A percentile compares a stretch with the other conserved stretches of the same genome.
phyloP scores from a whole-genome alignment of 2,888 invertebrate genomes.

The Nebria brevicollis region DNA sequence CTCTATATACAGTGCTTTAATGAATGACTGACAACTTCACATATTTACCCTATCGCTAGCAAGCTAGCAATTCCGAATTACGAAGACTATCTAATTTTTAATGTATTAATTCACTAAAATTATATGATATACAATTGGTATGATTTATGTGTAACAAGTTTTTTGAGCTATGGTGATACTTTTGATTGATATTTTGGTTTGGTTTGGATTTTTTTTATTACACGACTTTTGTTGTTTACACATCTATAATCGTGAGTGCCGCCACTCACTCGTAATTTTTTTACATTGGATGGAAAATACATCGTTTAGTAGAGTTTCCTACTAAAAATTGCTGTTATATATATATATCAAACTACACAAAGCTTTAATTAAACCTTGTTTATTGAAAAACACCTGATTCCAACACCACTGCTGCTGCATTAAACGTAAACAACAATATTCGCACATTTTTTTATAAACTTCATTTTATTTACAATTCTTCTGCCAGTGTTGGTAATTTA shows the following conservation, averaged over 20 bases:
- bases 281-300: too few relatives aligned
- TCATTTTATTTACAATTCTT: too few relatives aligned
- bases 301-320: not conserved
- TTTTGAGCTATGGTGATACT: too few relatives aligned
- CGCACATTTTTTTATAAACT: conserved; percentile 3
- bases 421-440: conserved; percentile 13
- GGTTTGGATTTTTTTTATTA: too few relatives aligned
- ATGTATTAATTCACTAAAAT: too few relatives aligned
- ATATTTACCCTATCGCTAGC: not conserved
- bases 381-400: conserved; percentile 16
- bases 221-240: too few relatives aligned
- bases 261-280: too few relatives aligned
- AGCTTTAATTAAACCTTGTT: conserved; percentile 16
- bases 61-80: not conserved
- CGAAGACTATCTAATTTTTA: not conserved
- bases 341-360: conserved; percentile 14
- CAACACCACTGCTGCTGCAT: not conserved
- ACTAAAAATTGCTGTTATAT: conserved; percentile 17
- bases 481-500: too few relatives aligned
- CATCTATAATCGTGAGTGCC: too few relatives aligned
- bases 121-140: too few relatives aligned
- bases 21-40: conserved; percentile 26
- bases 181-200: too few relatives aligned
- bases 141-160: too few relatives aligned
- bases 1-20: conserved; percentile 16